These are phyloP conservation scores for Leistus spinibarbis DNA, from an alignment of 2,888 invertebrate species.

Conservation along the genomic window DNA sequence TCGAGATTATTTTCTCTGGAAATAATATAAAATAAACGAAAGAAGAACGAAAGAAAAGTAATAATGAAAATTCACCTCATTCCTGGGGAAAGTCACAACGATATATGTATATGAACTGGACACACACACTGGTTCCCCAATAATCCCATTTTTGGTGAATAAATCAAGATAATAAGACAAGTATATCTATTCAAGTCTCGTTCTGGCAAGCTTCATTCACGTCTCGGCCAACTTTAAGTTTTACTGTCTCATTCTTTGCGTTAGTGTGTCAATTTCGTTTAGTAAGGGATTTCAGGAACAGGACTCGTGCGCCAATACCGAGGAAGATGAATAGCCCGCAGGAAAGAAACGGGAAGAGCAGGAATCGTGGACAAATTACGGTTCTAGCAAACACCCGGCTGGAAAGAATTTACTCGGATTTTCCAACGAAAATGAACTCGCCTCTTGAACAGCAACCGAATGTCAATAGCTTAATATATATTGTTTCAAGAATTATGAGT, in stretches of 20 bases:
- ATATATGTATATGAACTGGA: no score
- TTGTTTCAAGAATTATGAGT: not conserved
- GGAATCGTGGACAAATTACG: constrained; percentile 19
- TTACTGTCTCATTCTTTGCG: not conserved
- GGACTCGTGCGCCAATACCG: constrained; percentile 5
- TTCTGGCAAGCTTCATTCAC: not conserved
- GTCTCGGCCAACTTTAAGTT: not conserved
- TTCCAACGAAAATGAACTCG: constrained; percentile 12
- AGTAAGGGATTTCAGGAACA: not conserved
- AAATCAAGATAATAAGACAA: not conserved
- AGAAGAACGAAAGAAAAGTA: no score
- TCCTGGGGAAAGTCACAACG: no score
- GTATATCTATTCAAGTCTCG: not conserved
- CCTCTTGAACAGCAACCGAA: not conserved
- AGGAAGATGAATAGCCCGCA: constrained; percentile 19
- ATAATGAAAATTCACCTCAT: no score
- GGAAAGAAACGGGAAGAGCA: not conserved
- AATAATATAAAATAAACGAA: not conserved
- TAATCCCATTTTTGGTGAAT: no score
- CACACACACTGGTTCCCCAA: no score
- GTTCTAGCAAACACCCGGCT: not conserved
- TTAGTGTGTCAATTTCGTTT: not conserved
- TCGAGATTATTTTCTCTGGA: not conserved
- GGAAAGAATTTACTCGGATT: constrained; percentile 21
- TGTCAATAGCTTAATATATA: not conserved